These are phyloP conservation scores for Ophraella communa DNA, from an alignment of 2,888 invertebrate species.

Conservation along the genomic window DNA sequence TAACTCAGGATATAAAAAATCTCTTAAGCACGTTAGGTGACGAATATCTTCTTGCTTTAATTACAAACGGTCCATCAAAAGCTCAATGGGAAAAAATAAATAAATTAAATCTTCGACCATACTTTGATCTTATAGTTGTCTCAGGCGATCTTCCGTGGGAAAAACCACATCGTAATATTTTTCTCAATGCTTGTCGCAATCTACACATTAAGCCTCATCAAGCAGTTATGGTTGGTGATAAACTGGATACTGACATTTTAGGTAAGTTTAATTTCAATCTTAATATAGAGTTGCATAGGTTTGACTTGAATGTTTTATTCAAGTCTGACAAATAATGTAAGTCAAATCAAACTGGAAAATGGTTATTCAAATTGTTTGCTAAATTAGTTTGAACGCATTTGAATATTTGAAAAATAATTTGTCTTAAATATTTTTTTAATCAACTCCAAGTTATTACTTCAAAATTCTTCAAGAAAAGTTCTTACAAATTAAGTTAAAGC, in stretches of 20 bases:
- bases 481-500: no score
- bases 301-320: no score
- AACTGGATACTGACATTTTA: conserved; percentile 86
- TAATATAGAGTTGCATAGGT: no score
- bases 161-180: conserved; percentile 84
- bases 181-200: conserved; percentile 79
- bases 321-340: no score
- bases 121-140: conserved; percentile 81
- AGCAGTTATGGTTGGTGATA: conserved; percentile 85
- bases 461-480: no score
- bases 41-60: conserved; percentile 78
- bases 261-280: conserved; percentile 62
- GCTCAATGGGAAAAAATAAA: conserved; percentile 90
- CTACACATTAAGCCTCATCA: conserved; percentile 76
- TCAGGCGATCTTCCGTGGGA: conserved; percentile 87
- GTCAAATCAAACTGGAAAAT: no score
- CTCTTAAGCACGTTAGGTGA: conserved; percentile 74
- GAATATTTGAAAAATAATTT: no score
- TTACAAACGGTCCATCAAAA: conserved; percentile 86
- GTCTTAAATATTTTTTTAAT: no score
- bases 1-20: conserved; percentile 72
- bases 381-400: no score
- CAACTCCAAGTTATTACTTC: no score
- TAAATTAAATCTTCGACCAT: conserved; percentile 71
- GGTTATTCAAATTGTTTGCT: no score